Evolutionary conservation across 2,113 vertebrate genomes (phyloP), one percentile per base, ranked within the genome.

Genomic region (Daphoenositta chrysoptera): DNA sequence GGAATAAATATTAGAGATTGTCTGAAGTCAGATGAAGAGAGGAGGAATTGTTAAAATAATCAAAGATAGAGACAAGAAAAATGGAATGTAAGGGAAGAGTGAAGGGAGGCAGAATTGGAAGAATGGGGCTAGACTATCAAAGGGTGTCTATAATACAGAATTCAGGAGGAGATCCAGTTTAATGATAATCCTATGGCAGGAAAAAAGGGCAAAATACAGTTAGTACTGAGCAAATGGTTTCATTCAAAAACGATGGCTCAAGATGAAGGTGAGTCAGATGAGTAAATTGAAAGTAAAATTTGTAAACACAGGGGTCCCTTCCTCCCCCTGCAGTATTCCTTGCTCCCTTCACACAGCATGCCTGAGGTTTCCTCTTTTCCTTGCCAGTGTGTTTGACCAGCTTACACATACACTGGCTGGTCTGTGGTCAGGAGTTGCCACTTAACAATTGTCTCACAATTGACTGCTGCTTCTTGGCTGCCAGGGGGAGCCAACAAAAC

Each of bases 11-110:
- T 19, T 87, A 56, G 13, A 13, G 33, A 16, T 68, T 88, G 31
- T 82, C 33, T 60, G 26, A 79, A 85, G 33, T 90, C 30, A 60
- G 26, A 20, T 66, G 35, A 76, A 66, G 53, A 89, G 72, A 86
- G n/a, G 37, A 83, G 23, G 40, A 73, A 70, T 90, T 89, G 21
- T 69, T 93, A 73, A 68, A 89, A 27, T 60, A 93, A 83, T 40
- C 44, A 73, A 87, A 68, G 13, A 9, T 71, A 78, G 23, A 75
- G 24, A 44, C 9, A 68, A 35, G 31, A 57, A 57, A 61, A 42
- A 45, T 13, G 22, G 58, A 22, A 76, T 64, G 27, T 44, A 68
- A 87, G 40, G 12, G 26, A 47, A 78, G 40, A 82, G 16, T 21
- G 16, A 71, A 70, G 33, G 58, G 53, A 89, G 28, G 28, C n/a